Evolutionary conservation across 2,797 vertebrate genomes (phyloP).

Genomic region (Halcyon leucocephala): DNA sequence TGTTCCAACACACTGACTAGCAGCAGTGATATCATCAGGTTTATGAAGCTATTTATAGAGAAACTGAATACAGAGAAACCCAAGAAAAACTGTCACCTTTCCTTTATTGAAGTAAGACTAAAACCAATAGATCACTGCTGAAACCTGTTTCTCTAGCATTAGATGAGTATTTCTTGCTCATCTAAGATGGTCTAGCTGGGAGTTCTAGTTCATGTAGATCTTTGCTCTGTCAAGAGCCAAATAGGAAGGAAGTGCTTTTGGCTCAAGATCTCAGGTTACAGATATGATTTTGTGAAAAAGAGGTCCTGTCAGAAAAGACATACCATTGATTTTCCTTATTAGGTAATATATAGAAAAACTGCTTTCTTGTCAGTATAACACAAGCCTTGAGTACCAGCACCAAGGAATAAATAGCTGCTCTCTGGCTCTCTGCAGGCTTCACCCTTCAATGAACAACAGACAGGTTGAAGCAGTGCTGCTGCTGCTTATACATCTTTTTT

Average conservation of each 20-base stretch:
- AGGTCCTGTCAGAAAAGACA: not conserved
- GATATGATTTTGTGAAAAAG: not conserved
- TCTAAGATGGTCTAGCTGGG: not conserved
- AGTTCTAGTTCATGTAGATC: not conserved
- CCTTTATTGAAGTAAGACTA: not conserved
- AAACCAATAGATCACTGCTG: not conserved
- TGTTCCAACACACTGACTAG: conserved; percentile 34
- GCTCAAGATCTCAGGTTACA: not conserved
- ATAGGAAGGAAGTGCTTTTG: not conserved
- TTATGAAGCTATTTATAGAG: conserved; percentile 64
- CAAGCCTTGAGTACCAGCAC: not conserved
- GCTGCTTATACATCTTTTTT: not conserved
- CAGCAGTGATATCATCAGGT: conserved; percentile 8
- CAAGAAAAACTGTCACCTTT: conserved; percentile 37
- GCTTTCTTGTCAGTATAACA: not conserved
- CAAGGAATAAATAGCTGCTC: not conserved
- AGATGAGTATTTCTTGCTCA: not conserved
- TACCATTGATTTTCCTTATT: not conserved
- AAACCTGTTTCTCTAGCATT: not conserved
- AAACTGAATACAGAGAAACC: conserved; percentile 31
- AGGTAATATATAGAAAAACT: not conserved
- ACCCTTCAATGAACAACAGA: not conserved
- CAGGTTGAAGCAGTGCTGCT: not conserved
- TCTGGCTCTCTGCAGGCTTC: not conserved
- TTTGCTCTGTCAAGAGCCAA: not conserved